phyloP scores from a whole-genome alignment of 1,140 invertebrate species.

The Pristionchus pacificus region DNA sequence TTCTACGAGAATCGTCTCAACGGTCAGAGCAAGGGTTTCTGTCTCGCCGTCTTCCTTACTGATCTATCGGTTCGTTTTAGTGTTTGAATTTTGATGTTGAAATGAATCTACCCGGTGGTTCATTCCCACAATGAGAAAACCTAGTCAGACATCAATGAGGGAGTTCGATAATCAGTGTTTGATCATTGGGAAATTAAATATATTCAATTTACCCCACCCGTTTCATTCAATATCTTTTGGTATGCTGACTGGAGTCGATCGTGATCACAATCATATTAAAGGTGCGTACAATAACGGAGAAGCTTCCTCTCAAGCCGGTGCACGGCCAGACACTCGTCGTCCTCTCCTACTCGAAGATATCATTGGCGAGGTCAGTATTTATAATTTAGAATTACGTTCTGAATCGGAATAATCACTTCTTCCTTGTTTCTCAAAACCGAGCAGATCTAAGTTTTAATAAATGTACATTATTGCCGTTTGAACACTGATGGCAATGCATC shows the following conservation, averaged over 20 bases:
- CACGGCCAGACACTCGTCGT: neutral
- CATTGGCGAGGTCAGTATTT: too few species aligned
- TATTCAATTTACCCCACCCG: too few species aligned
- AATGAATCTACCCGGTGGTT: neutral
- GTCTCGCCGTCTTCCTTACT: constrained; percentile 82
- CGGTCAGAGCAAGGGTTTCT: constrained; percentile 96
- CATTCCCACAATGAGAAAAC: neutral
- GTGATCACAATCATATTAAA: neutral
- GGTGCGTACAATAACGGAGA: neutral
- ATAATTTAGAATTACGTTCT: too few species aligned
- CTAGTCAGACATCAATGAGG: neutral
- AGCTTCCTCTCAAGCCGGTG: neutral
- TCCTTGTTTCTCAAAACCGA: too few species aligned
- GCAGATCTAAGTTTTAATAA: too few species aligned
- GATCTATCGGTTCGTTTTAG: constrained; percentile 63
- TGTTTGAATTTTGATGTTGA: too few species aligned
- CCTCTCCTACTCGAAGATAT: neutral
- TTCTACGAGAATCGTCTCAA: constrained; percentile 99
- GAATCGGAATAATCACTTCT: too few species aligned
- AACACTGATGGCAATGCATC: too few species aligned
- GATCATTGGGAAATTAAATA: too few species aligned
- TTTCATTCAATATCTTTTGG: too few species aligned
- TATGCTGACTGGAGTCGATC: neutral
- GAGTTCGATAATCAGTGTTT: too few species aligned
- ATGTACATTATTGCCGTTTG: too few species aligned